These are phyloP conservation scores for Struthio camelus DNA, from an alignment of 2,113 vertebrate genomes.

Conservation along the genomic window DNA sequence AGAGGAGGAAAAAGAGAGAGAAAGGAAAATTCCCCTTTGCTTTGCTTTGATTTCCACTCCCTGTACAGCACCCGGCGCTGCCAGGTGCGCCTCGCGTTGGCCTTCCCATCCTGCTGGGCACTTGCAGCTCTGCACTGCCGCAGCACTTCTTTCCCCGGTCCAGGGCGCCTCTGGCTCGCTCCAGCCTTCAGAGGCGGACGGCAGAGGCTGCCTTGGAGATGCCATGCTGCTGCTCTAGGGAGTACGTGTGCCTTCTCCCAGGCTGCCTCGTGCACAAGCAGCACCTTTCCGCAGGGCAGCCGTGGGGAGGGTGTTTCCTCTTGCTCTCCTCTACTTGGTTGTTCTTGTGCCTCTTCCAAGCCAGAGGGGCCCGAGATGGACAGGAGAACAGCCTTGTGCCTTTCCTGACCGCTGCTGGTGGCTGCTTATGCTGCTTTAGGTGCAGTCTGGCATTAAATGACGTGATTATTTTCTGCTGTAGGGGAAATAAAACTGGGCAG, in stretches of 20 bases:
- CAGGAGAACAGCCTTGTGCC: background rate
- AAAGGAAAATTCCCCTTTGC: no score
- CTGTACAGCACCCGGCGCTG: rapidly evolving
- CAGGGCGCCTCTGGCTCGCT: background rate
- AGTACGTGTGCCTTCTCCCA: background rate
- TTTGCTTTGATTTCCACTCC: no score
- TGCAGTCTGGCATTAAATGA: background rate
- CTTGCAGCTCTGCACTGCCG: background rate
- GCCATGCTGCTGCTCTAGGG: background rate
- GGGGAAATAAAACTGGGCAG: background rate
- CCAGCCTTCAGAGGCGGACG: background rate
- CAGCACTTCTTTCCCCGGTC: background rate
- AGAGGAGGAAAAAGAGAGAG: no score
- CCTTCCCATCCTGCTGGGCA: background rate
- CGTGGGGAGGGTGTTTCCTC: background rate
- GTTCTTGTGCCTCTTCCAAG: background rate
- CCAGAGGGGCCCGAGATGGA: rapidly evolving
- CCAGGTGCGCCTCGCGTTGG: rapidly evolving
- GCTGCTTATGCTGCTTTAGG: background rate
- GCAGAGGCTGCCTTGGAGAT: background rate
- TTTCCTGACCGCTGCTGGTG: background rate
- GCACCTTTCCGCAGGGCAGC: background rate
- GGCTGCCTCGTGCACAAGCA: rapidly evolving
- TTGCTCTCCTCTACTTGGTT: background rate
- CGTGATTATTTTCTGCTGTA: background rate